Evolutionary conservation across 2,113 vertebrate species (phyloP), one percentile per base, ranked within the genome.

Genomic region (Redunca redunca): DNA sequence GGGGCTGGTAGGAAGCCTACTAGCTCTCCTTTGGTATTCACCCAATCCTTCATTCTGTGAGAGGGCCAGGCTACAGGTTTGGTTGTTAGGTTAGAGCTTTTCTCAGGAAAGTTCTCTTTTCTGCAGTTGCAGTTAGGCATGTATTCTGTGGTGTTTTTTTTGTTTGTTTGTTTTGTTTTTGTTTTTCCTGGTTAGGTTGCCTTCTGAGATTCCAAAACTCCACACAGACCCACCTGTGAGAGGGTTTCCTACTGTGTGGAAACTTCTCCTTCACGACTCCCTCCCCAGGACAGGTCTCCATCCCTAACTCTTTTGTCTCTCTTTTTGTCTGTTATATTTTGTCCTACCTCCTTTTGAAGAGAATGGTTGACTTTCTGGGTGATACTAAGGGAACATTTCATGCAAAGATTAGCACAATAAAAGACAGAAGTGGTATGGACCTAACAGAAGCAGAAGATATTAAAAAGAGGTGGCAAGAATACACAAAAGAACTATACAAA

Each of bases 21-120:
- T 11, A 21, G 64, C n/a, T 71, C n/a, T 71, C n/a, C 17, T 21
- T 71, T 71, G n/a, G n/a, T 36, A 71, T 36, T 36, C 9, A 36
- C 4, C 2, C 64, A 36, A 23, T 36, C 17, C 8, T 71, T 71
- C 1, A 0, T 71, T 36, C n/a, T 21, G 4, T 36, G 64, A 71
- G 17, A 21, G 9, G n/a, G 17, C n/a, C n/a, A 71, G n/a, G 9
- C n/a, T 71, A 36, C 5, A 8, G 4, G 0, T 5, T 71, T 36
- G 17, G 19, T n/a, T 64, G 7, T 71, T 21, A 71, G 64, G 64
- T 71, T 71, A 36, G 64, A 71, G n/a, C 9, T 19, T 36, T 36
- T 71, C 4, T 2, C n/a, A 19, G 64, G 19, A 71, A 71, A 36
- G 64, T 71, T 36, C 62, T n/a, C 64, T 67, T 67, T 36, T 36